Percentiles rank a stretch among this genome's conserved stretches.
These are phyloP conservation scores for Homarus americanus DNA, from an alignment of 1,140 invertebrate species.

Conservation along the genomic window DNA sequence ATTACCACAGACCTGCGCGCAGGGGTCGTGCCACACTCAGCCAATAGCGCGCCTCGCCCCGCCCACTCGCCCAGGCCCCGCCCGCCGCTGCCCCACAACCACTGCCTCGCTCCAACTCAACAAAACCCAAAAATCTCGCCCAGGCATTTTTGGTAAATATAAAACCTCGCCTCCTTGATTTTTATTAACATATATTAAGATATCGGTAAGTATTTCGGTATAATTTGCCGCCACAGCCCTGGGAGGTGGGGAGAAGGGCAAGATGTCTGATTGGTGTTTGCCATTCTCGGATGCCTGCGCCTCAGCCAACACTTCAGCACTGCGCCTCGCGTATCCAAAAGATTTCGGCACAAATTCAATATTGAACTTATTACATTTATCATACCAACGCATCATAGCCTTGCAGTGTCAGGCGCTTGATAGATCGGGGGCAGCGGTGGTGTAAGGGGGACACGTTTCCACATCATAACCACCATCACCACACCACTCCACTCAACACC, in stretches of 20 bases:
- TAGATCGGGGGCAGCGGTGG: too few relatives aligned
- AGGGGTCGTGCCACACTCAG: slow-evolving; percentile 11
- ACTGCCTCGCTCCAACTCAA: background rate
- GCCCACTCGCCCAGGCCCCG: slow-evolving; percentile 21
- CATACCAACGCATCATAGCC: slow-evolving; percentile 55
- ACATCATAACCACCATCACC: too few relatives aligned
- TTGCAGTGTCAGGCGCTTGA: too few relatives aligned
- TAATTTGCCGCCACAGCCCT: background rate
- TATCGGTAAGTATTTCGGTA: background rate
- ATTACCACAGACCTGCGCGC: slow-evolving; percentile 55
- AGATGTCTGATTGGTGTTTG: background rate
- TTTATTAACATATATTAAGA: slow-evolving; percentile 31
- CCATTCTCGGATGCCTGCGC: background rate
- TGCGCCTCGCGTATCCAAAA: slow-evolving; percentile 44
- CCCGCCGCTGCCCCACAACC: slow-evolving; percentile 11
- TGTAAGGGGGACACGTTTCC: too few relatives aligned
- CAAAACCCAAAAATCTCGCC: slow-evolving; percentile 26
- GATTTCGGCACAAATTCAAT: slow-evolving; percentile 52
- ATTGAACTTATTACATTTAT: slow-evolving; percentile 68
- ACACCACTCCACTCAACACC: too few relatives aligned
- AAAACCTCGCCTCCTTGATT: slow-evolving; percentile 2
- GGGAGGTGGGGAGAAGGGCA: background rate
- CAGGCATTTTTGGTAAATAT: slow-evolving; percentile 22
- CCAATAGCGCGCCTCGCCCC: slow-evolving; percentile 58
- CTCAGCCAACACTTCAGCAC: background rate